Evolutionary conservation across 1,140 invertebrate genomes (phyloP), one percentile per base, ranked within the genome.

Genomic region (Melipona quadrifasciata): DNA sequence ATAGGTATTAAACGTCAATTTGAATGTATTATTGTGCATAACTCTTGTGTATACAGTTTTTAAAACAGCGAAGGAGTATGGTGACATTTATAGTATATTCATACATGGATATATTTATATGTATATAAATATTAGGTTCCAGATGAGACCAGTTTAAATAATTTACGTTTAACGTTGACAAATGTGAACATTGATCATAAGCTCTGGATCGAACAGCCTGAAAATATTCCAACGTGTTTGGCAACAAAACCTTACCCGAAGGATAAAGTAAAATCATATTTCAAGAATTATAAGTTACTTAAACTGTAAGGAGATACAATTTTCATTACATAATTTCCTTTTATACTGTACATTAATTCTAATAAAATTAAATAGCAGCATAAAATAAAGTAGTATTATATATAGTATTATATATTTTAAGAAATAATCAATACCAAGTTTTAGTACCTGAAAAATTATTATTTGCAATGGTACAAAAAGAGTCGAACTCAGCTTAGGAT

Each of bases 201-300:
- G 94, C 91, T 99, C 31, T 99, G 99, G 99, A 97, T 98, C 85
- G 99, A 99, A 95, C 98, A 99, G 92, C 99, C 99, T 21, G 99
- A 99, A 95, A 98, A 99, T 95, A 97, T 99, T 92, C 96, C 98
- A 67, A 99, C 99, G 2, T 99, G 99, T 95, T 95, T 99, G 84
- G 99, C 98, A 53, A 95, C 97, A 1, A 99, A 99, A 94, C 99
- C 99, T 16, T 99, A 99, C 93, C 96, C 96, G 1, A 99, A 99
- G 95, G 96, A 97, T 70, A 95, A 97, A 78, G 95, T 99, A 24
- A 97, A 99, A 91, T 96, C 97, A 90, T 98, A 97, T 95, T 97
- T 99, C 82, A 98, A 97, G 91, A 97, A 98, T 93, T 97, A 98
- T 79, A 99, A 99, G 95, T 94, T 99, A n/a, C 97, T 97, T 80